phyloP scores from a whole-genome alignment of 1,140 invertebrate genomes.

The Orius insidiosus region DNA sequence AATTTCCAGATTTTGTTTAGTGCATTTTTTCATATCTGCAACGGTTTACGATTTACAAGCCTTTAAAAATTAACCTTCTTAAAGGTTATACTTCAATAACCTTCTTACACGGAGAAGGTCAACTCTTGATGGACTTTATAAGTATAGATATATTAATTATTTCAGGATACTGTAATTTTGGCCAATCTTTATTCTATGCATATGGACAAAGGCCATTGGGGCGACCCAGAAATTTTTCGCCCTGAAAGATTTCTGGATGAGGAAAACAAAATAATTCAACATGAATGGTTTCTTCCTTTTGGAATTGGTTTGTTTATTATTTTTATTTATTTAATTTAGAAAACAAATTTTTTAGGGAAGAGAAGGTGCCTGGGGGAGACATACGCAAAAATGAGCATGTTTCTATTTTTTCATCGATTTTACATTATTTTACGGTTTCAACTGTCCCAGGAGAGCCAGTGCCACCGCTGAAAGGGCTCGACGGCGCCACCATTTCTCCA shows the following conservation, averaged over 20 bases:
- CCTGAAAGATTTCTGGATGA: constrained; percentile 53
- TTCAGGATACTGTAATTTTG: constrained; percentile 48
- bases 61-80: too few relatives aligned
- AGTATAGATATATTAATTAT: too few relatives aligned
- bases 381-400: constrained; percentile 35
- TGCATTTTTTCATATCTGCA: too few relatives aligned
- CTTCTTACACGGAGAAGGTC: too few relatives aligned
- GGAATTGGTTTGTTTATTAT: constrained; percentile 37
- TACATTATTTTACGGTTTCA: constrained; percentile 33
- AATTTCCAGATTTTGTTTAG: too few relatives aligned
- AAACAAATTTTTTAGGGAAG: constrained; percentile 36
- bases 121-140: too few relatives aligned
- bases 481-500: constrained; percentile 34
- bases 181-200: constrained; percentile 47
- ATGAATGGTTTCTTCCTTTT: constrained; percentile 46
- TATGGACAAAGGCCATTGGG: constrained; percentile 46
- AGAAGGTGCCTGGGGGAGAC: constrained; percentile 41
- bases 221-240: constrained; percentile 44
- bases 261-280: constrained; percentile 34
- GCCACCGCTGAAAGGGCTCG: constrained; percentile 26
- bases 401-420: constrained; percentile 32
- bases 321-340: constrained; percentile 6
- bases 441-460: constrained; percentile 21
- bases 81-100: too few relatives aligned
- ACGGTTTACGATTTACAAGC: too few relatives aligned